Evolutionary conservation across 2,797 vertebrate genomes (phyloP).

Genomic region (Dryobates pubescens): DNA sequence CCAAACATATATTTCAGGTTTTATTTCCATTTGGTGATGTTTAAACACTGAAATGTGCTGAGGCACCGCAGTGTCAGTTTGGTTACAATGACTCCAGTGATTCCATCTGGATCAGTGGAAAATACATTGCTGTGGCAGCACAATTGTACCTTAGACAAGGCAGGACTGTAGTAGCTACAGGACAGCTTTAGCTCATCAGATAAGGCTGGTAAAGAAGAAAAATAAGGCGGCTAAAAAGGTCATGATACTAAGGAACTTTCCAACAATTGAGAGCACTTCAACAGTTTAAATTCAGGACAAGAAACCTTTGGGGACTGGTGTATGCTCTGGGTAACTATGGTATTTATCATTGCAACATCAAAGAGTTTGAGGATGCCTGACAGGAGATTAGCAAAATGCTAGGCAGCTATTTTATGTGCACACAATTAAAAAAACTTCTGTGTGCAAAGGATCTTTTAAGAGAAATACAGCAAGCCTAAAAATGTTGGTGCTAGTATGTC

Average conservation of each 20-base stretch:
- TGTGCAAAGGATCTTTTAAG: neutral
- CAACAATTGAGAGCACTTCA: neutral
- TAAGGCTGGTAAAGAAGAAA: neutral
- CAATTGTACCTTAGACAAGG: neutral
- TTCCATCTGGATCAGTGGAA: neutral
- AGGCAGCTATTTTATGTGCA: neutral
- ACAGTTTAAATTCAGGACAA: neutral
- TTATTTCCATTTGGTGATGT: neutral
- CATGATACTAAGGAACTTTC: neutral
- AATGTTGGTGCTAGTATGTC: neutral
- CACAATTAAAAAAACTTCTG: neutral
- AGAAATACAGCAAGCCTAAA: neutral
- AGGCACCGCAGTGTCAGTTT: neutral
- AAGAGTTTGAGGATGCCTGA: neutral
- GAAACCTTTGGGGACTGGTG: neutral
- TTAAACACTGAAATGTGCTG: neutral
- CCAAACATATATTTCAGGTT: neutral
- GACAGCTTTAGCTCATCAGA: neutral
- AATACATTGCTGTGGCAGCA: neutral
- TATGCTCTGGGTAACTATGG: neutral
- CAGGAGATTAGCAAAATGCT: neutral
- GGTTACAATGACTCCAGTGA: neutral
- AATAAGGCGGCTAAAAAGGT: neutral
- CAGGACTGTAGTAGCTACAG: neutral
- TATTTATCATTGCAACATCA: neutral